Conservation (phyloP, 64 coral and sea anemone genomes). For the Montipora foliosa region DNA sequence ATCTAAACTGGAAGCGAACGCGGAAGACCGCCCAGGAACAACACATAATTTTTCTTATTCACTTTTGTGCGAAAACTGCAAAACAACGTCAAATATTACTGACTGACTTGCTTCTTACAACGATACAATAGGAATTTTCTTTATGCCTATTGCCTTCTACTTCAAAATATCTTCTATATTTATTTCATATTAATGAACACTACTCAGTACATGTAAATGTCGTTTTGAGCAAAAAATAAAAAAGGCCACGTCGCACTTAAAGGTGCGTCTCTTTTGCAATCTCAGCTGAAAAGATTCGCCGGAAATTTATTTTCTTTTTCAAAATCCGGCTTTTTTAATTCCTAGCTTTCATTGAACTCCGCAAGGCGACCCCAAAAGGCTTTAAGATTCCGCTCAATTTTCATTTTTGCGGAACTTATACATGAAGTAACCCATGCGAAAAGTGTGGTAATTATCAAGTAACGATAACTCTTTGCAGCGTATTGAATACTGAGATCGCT, state of each 20-base stretch:
- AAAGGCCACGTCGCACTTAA: not conserved
- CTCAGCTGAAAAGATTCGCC: conserved; percentile 2
- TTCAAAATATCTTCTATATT: conserved; percentile 31
- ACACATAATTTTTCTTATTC: conserved; percentile 18
- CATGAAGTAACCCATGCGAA: not conserved
- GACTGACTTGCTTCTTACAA: not conserved
- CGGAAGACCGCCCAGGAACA: conserved; percentile 42
- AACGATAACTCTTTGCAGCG: not conserved
- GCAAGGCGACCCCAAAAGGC: not conserved
- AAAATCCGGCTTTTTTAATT: not conserved
- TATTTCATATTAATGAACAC: not conserved
- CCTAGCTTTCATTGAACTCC: not conserved
- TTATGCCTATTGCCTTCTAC: not conserved
- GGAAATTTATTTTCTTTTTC: not conserved
- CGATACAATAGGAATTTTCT: conserved; percentile 19
- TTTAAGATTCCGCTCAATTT: not conserved
- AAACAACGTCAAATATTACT: conserved; percentile 17
- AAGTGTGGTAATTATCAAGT: not conserved
- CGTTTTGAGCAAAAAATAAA: not conserved
- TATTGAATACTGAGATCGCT: conserved; percentile 3
- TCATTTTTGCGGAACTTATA: not conserved
- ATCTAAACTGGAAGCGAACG: conserved; percentile 36
- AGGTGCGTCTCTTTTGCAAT: not conserved
- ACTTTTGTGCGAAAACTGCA: conserved; percentile 13
- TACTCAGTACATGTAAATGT: not conserved